A percentile compares a stretch with the other conserved stretches of the same genome.
These are phyloP conservation scores for Lamellibrachia columna DNA, from an alignment of 2,888 invertebrate genomes.

Conservation along the genomic window DNA sequence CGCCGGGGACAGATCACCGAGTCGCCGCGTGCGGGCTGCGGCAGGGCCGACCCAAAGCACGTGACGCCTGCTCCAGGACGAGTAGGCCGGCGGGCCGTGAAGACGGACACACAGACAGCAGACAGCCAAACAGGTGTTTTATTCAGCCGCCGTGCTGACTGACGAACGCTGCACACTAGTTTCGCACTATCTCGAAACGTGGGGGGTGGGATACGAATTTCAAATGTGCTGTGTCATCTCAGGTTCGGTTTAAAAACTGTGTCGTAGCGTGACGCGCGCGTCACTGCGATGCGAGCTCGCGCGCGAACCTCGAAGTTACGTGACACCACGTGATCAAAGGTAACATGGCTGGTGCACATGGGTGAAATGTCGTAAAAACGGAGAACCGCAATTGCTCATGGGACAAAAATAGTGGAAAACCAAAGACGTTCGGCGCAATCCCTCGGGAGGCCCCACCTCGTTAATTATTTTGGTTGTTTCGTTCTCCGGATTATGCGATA, in stretches of 20 bases:
- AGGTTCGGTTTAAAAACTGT: slow-evolving; percentile 16
- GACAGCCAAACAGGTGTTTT: slow-evolving; percentile 16
- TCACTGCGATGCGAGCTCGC: neutral
- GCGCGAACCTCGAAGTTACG: neutral
- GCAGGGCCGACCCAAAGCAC: slow-evolving; percentile 9
- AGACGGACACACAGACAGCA: slow-evolving; percentile 16
- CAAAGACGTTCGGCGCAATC: slow-evolving; percentile 4
- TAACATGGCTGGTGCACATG: neutral
- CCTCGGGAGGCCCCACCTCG: neutral
- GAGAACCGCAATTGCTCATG: slow-evolving; percentile 12
- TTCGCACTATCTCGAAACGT: neutral
- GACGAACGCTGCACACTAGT: slow-evolving; percentile 1
- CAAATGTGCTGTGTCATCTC: slow-evolving; percentile 10
- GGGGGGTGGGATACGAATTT: neutral
- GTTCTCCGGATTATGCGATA: slow-evolving; percentile 8
- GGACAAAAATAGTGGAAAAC: slow-evolving; percentile 12
- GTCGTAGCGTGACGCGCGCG: slow-evolving; percentile 5
- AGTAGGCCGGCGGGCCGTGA: neutral
- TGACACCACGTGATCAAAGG: neutral
- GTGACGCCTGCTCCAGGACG: neutral
- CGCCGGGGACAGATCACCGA: neutral
- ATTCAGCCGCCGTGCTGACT: slow-evolving; percentile 7
- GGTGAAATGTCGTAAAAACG: slow-evolving; percentile 16
- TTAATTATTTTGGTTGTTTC: neutral
- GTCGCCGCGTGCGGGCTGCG: neutral